Conservation (phyloP, 2,113 vertebrate genomes). For the Sylvicapra grimmia region DNA sequence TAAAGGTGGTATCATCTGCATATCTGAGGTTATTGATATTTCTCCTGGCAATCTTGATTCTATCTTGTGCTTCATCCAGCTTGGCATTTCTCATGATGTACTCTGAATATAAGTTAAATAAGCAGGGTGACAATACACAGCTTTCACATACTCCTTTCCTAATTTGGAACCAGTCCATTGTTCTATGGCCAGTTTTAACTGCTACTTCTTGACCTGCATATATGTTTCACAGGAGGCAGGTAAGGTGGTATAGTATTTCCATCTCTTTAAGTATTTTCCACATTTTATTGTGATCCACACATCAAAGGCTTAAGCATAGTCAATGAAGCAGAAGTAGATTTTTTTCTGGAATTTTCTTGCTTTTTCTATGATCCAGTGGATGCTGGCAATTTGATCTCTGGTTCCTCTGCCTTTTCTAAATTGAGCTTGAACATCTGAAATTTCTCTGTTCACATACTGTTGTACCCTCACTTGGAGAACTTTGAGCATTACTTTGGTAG, state of each 20-base stretch:
- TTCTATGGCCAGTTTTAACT: neutral
- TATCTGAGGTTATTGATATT: neutral
- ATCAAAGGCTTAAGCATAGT: neutral
- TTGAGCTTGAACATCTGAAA: neutral
- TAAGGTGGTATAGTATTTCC: neutral
- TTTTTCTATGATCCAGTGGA: neutral
- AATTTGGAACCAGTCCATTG: neutral
- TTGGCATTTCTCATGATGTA: neutral
- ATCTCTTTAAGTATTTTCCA: neutral
- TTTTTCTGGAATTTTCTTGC: neutral
- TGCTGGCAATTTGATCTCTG: neutral
- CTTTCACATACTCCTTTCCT: neutral
- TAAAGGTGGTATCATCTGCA: neutral
- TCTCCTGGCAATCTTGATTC: neutral
- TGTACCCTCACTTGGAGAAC: neutral
- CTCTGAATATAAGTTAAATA: neutral
- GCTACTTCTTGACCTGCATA: neutral
- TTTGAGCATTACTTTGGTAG: neutral
- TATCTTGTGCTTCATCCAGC: neutral
- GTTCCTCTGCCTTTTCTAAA: neutral
- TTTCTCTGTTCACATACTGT: neutral
- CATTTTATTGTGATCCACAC: neutral
- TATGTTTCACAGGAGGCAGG: neutral
- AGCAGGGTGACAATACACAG: neutral
- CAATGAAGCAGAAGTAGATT: neutral